Conservation (phyloP, 2,113 vertebrate genomes). For the Tupaia chinensis region DNA sequence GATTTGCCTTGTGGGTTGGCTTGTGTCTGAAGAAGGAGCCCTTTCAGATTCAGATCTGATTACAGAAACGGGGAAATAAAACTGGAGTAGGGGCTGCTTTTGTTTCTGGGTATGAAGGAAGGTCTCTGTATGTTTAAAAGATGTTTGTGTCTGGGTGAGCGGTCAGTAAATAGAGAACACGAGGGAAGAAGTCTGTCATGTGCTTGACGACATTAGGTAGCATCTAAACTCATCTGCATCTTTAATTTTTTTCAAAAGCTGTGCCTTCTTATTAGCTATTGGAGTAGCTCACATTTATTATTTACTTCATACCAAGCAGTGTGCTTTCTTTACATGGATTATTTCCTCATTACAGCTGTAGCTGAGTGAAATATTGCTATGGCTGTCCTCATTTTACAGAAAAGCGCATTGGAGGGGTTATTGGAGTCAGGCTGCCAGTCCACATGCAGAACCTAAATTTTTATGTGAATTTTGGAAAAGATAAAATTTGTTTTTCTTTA, state of each 20-base stretch:
- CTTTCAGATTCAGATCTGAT: slow-evolving; percentile 79
- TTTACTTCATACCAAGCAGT: not conserved
- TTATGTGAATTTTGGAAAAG: not conserved
- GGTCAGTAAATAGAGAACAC: not conserved
- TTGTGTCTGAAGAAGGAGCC: slow-evolving; percentile 82
- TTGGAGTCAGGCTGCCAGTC: not conserved
- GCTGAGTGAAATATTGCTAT: not conserved
- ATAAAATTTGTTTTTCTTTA: too few relatives aligned
- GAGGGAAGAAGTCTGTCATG: not conserved
- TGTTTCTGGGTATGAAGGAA: slow-evolving; percentile 59
- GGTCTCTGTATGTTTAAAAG: slow-evolving; percentile 41
- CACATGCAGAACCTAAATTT: not conserved
- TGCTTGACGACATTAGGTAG: not conserved
- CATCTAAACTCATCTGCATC: not conserved
- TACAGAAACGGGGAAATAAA: slow-evolving; percentile 68
- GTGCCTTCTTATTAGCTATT: not conserved
- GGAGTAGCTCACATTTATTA: not conserved
- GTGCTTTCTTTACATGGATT: not conserved
- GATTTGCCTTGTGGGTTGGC: slow-evolving; percentile 81
- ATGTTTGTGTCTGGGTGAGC: slow-evolving; percentile 50
- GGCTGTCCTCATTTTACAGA: not conserved
- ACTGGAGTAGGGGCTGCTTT: slow-evolving; percentile 38
- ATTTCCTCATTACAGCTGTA: not conserved
- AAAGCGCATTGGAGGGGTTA: not conserved
- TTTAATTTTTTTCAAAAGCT: not conserved